Evolutionary conservation across 2,888 invertebrate species (phyloP), one percentile per base, ranked within the genome.

Genomic region (Oegoconia quadripuncta): DNA sequence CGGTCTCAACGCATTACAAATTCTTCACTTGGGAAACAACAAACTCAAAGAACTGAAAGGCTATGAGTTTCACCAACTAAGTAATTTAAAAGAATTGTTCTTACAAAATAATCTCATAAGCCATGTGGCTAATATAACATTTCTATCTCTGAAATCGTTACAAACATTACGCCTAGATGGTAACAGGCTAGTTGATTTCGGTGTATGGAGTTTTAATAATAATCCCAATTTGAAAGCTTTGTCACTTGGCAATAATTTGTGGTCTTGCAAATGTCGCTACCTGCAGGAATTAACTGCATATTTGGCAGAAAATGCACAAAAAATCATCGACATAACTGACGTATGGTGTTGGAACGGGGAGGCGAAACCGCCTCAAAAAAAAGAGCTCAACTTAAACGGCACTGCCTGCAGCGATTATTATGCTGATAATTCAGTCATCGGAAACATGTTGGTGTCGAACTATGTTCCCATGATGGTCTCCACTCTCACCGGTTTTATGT

Each of bases 251-350:
- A 91, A 93, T 57, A 97, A 97, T 76, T 90, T 92, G 45, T 97
- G 97, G 97, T 94, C 94, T 27, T 97, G 97, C 69, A 93, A 95
- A 56, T 97, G 97, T 81, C 93, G 94, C 70, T 96, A 95, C 81
- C 89, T 97, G 59, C 93, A 95, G 74, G 93, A 94, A 62, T 88
- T 96, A 55, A 94, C 95, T 42, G 90, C 92, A 50, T 96, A 95
- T 90, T 91, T 95, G 45, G 90, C 92, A 22, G 94, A 95, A 69
- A 95, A 95, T 72, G 92, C 93, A 44, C 91, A 93, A 72, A 93
- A 93, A 79, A 92, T 95, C 52, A 88, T 93, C 45, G 95, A 95
- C 72, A 90, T 92, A 51, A 90, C 90, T 50, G 94, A 94, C 61
- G 92, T 95, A 57, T 93, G 92, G 90, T 95, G 95, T 77, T 92